Conservation (phyloP, 1,140 invertebrate genomes). For the Harpegnathos saltator region DNA sequence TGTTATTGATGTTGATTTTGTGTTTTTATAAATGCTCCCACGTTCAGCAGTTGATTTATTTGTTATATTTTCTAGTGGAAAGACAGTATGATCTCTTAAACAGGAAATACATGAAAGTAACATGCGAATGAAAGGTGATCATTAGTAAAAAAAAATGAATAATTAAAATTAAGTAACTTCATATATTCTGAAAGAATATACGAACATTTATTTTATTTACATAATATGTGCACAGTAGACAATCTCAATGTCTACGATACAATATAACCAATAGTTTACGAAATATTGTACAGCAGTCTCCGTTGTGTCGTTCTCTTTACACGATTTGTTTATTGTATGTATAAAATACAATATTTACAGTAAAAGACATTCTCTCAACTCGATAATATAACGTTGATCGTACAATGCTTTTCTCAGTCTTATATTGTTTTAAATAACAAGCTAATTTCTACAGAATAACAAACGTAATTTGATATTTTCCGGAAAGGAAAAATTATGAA, state of each 20-base stretch:
- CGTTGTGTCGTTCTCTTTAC: background rate
- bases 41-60: constrained; percentile 7
- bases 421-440: constrained; percentile 30
- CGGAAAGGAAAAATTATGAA: no score
- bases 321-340: constrained; percentile 28
- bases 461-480: background rate
- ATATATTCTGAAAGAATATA: constrained; percentile 9
- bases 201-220: constrained; percentile 48
- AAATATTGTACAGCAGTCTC: constrained; percentile 1
- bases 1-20: no score
- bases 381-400: constrained; percentile 28
- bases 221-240: constrained; percentile 30
- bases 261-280: background rate
- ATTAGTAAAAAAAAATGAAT: constrained; percentile 5
- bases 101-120: background rate
- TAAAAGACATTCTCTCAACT: constrained; percentile 44
- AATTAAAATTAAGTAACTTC: constrained; percentile 40
- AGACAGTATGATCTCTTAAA: constrained; percentile 15
- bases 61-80: background rate
- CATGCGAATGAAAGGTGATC: background rate
- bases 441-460: constrained; percentile 12
- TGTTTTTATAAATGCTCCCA: background rate
- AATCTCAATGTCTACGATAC: background rate
- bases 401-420: constrained; percentile 50
- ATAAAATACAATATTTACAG: constrained; percentile 23